A percentile compares a stretch with the other conserved stretches of the same genome.
These are phyloP conservation scores for Heliconius hewitsoni DNA, from an alignment of 1,140 invertebrate genomes.

Conservation along the genomic window DNA sequence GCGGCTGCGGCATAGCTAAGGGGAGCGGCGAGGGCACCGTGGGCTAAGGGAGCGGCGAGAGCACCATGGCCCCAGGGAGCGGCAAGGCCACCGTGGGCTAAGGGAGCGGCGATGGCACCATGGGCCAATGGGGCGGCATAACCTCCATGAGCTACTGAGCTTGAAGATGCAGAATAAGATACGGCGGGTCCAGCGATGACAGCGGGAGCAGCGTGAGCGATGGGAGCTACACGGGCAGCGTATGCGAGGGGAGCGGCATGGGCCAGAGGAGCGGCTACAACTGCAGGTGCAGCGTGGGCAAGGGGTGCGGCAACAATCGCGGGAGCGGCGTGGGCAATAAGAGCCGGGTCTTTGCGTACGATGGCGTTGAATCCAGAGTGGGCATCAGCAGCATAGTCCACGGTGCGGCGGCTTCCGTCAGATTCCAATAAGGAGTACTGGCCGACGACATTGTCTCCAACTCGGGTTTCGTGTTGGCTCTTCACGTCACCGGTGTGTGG, in stretches of 20 bases:
- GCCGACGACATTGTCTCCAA: constrained; percentile 82
- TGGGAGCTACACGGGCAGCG: constrained; percentile 44
- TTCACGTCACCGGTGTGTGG: constrained; percentile 81
- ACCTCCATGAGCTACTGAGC: constrained; percentile 43
- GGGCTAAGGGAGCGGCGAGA: constrained; percentile 34
- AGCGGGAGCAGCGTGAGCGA: constrained; percentile 35
- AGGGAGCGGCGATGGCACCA: constrained; percentile 34
- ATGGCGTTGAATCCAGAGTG: constrained; percentile 53
- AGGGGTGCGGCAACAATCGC: constrained; percentile 48
- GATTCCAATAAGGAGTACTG: constrained; percentile 77
- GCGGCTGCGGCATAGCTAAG: constrained; percentile 44
- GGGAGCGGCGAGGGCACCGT: constrained; percentile 38
- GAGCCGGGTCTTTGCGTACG: constrained; percentile 50
- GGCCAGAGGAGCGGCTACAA: constrained; percentile 48
- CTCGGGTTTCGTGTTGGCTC: constrained; percentile 76
- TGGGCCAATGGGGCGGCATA: constrained; percentile 40
- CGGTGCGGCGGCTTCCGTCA: constrained; percentile 77
- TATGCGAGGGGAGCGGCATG: constrained; percentile 48
- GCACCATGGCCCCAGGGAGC: constrained; percentile 38
- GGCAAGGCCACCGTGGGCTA: constrained; percentile 34
- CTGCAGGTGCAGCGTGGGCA: constrained; percentile 47
- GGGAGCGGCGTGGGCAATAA: constrained; percentile 45
- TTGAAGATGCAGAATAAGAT: constrained; percentile 41
- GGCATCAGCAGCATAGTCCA: constrained; percentile 78
- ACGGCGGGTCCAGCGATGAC: constrained; percentile 40